Evolutionary conservation across 1,140 invertebrate genomes (phyloP).

Genomic region (Papilio aristodemus): DNA sequence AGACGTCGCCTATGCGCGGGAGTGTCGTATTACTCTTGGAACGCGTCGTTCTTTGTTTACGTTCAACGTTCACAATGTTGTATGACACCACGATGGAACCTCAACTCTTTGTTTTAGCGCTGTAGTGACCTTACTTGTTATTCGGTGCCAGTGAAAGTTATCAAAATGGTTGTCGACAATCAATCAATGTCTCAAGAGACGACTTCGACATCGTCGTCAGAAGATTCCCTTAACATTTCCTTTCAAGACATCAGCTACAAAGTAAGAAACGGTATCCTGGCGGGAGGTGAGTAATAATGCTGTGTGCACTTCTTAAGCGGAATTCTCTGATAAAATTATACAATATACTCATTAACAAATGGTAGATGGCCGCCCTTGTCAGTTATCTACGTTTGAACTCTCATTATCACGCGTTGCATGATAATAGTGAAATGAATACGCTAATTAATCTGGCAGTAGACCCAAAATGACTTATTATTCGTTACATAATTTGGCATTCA

Average conservation of each 20-base stretch:
- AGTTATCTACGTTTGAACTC: slow-evolving; percentile 46
- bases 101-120: slow-evolving; percentile 47
- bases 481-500: slow-evolving; percentile 25
- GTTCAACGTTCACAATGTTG: slow-evolving; percentile 56
- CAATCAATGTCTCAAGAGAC: slow-evolving; percentile 64
- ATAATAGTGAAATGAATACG: slow-evolving; percentile 42
- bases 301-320: slow-evolving; percentile 31
- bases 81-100: slow-evolving; percentile 57
- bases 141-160: slow-evolving; percentile 46
- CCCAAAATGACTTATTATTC: slow-evolving; percentile 7
- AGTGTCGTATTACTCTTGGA: slow-evolving; percentile 40
- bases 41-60: slow-evolving; percentile 58
- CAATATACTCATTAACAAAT: slow-evolving; percentile 41
- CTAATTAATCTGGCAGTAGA: slow-evolving; percentile 27
- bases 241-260: slow-evolving; percentile 65
- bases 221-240: slow-evolving; percentile 67
- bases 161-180: slow-evolving; percentile 61
- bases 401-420: slow-evolving; percentile 46
- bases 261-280: slow-evolving; percentile 58
- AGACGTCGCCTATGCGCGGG: slow-evolving; percentile 43
- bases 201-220: slow-evolving; percentile 60
- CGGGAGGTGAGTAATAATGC: slow-evolving; percentile 53
- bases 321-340: slow-evolving; percentile 39
- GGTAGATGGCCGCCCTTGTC: slow-evolving; percentile 34
- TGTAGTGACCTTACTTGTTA: slow-evolving; percentile 39